Evolutionary conservation across 2,888 invertebrate species (phyloP), one percentile per base, ranked within the genome.

Genomic region (Cantharis rustica): DNA sequence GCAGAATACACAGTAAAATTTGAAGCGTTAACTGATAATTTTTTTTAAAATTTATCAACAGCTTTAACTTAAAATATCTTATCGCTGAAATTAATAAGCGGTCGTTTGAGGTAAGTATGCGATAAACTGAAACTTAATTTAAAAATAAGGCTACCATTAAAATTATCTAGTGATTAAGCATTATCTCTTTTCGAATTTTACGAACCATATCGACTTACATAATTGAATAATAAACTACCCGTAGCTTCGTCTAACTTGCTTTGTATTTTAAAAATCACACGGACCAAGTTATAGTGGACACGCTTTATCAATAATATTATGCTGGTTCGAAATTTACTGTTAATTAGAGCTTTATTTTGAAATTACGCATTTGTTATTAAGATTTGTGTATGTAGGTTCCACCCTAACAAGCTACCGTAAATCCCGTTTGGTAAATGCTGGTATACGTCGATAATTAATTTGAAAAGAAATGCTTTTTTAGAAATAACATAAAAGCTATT

Each of bases 281-380:
- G 64, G 64, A 23, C 11, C 7, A 66, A 17, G 13, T 68, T 47
- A 72, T 72, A 61, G 47, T 47, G 72, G 72, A 72, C 72, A 72
- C 72, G 47, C 31, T 61, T 72, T 61, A 15, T 31, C 72, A 68
- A 72, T 72, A 72, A 72, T 72, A 47, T 17, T 68, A 72, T 72
- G 72, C 72, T 72, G 72, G 72, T 68, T 64, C 2, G 13, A 61
- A 66, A 72, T 61, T 68, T 23, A 64, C 9, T 20, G 23, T 61
- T 68, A 72, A 72, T 72, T 47, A 72, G 20, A 16, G 47, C 20
- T 27, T 61, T 61, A 68, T 47, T 26, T 26, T 27, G n/a, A 63
- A 26, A 71, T 71, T 63, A 63, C 2, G 13, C 7, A 47, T 63
- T 27, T 27, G n/a, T 62, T 63, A 64, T 68, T 68, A 66, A n/a